Conservation (phyloP, 2,797 vertebrate species). For the Setipinna tenuifilis region DNA sequence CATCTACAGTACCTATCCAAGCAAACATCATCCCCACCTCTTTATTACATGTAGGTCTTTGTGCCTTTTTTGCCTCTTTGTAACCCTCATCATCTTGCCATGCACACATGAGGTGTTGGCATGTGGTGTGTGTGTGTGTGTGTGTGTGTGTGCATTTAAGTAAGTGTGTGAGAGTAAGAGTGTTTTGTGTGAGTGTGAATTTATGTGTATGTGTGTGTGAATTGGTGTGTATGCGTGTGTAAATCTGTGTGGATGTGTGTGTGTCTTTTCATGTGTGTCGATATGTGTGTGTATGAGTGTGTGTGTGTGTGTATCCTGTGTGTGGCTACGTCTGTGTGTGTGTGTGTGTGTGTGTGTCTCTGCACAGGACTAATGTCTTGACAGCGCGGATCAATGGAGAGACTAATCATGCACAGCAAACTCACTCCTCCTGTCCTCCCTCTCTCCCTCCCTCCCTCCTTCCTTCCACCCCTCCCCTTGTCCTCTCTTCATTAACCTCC, state of each 20-base stretch:
- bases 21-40: no score
- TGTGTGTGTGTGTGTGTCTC: background rate
- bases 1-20: no score
- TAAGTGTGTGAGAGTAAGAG: background rate
- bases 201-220: background rate
- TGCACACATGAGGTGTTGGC: background rate
- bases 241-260: background rate
- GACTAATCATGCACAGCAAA: constrained; percentile 62
- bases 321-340: background rate
- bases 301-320: no score
- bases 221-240: background rate
- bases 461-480: constrained; percentile 44
- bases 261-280: background rate
- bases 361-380: constrained; percentile 69
- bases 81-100: no score
- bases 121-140: constrained; percentile 31
- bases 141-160: background rate
- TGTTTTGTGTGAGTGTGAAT: background rate
- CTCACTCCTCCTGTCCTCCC: constrained; percentile 44
- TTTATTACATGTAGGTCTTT: no score
- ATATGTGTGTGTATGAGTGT: no score
- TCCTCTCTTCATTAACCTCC: constrained; percentile 5
- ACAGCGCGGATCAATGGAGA: constrained; percentile 72
- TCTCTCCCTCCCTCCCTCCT: constrained; percentile 27
- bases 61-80: no score